Conservation (phyloP, 2,113 vertebrate species). For the Camarhynchus parvulus region DNA sequence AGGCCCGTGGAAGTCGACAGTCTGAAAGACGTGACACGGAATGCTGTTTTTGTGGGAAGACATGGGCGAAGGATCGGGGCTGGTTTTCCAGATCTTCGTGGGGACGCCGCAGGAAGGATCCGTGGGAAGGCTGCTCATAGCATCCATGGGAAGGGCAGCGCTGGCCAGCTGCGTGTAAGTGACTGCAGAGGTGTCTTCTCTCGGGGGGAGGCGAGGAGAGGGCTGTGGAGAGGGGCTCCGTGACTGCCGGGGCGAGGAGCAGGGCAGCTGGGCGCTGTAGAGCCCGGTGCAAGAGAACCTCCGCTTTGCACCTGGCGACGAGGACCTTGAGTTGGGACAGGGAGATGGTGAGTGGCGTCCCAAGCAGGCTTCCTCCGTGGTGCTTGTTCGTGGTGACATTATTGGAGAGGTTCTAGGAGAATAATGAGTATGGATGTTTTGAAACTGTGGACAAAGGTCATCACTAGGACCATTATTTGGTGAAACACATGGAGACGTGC, state of each 20-base stretch:
- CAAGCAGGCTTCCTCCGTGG: slow-evolving; percentile 88
- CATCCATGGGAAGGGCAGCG: slow-evolving; percentile 79
- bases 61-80: slow-evolving; percentile 82
- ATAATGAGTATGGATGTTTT: slow-evolving; percentile 95
- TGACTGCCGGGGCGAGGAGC: slow-evolving; percentile 84
- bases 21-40: slow-evolving; percentile 75
- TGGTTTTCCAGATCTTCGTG: slow-evolving; percentile 91
- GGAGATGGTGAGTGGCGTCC: slow-evolving; percentile 89
- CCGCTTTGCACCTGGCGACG: slow-evolving; percentile 94
- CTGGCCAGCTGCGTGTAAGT: slow-evolving; percentile 70
- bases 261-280: slow-evolving; percentile 81
- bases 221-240: slow-evolving; percentile 91
- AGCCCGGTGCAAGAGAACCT: slow-evolving; percentile 89
- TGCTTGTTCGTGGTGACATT: slow-evolving; percentile 91
- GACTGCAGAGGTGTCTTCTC: slow-evolving; percentile 77
- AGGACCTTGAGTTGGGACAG: slow-evolving; percentile 89
- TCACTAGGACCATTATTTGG: slow-evolving; percentile 90
- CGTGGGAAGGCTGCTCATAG: slow-evolving; percentile 81
- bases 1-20: slow-evolving; percentile 86
- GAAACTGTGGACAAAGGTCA: slow-evolving; percentile 93
- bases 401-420: slow-evolving; percentile 93
- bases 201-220: slow-evolving; percentile 64
- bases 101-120: slow-evolving; percentile 85
- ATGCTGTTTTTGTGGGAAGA: slow-evolving; percentile 83
- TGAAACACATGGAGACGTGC: slow-evolving; percentile 96